phyloP scores from a whole-genome alignment of 2,113 vertebrate genomes.

The Apaloderma vittatum region DNA sequence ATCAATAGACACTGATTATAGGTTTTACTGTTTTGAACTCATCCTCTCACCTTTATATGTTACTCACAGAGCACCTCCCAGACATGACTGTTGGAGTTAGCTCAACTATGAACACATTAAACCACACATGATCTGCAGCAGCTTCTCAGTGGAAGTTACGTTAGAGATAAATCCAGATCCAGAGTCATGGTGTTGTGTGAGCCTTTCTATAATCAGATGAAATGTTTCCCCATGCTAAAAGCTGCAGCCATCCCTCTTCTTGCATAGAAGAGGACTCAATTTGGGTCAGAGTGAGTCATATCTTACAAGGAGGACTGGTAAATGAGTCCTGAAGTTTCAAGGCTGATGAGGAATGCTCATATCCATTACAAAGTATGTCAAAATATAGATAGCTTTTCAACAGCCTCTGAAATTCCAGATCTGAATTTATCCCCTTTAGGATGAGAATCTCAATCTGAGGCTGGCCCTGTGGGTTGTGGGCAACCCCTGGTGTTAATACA shows the following conservation, averaged over 20 bases:
- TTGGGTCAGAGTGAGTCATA: background rate
- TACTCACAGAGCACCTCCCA: background rate
- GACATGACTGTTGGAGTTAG: background rate
- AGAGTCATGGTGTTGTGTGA: background rate
- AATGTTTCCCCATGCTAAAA: background rate
- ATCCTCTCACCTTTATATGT: background rate
- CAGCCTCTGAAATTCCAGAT: background rate
- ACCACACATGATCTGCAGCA: background rate
- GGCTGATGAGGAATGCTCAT: background rate
- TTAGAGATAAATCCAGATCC: background rate
- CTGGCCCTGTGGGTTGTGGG: fast-evolving
- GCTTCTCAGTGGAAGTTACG: background rate
- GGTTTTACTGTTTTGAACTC: background rate
- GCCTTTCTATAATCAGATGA: background rate
- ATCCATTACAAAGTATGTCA: background rate
- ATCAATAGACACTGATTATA: background rate
- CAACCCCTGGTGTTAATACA: fast-evolving
- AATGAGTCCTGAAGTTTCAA: background rate
- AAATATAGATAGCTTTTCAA: background rate
- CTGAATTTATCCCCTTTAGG: background rate
- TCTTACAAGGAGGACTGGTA: background rate
- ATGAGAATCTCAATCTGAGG: background rate
- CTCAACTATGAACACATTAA: fast-evolving
- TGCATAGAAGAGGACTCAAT: background rate
- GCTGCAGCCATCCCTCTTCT: background rate